Evolutionary conservation across 2,888 invertebrate species (phyloP), one percentile per base, ranked within the genome.

Genomic region (Julus scandinavius): DNA sequence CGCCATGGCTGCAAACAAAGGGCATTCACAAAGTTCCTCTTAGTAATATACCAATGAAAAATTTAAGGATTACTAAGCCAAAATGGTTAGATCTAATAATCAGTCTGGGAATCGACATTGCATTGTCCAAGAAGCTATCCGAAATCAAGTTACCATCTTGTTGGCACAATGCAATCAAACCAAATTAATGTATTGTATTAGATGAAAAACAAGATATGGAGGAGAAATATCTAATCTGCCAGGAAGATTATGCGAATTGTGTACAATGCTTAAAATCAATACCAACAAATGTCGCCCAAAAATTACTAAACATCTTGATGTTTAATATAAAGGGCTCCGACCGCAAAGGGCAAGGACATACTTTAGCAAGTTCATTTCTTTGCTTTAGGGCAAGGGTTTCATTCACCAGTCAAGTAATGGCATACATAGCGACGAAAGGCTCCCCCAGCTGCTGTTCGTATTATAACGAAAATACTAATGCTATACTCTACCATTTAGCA

Each of bases 381-480:
- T 29, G 72, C 72, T 29, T n/a, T 2, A 15, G 80, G 80, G 38
- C 38, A 80, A 20, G 29, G 38, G 38, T 38, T 80, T 80, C 38
- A 20, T 38, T 13, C 38, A 38, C 38, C 38, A 72, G 72, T 20
- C 29, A 72, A 9, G 11, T 29, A 72, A 6, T 3, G 2, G n/a
- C 20, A 20, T 72, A 29, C 9, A 72, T 11, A 38, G 38, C 29
- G 80, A 11, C 15, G 80, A 80, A 80, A 38, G 6, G 38, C 80
- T 38, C 9, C 38, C 80, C 45, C 45, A 45, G 63, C 29, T 29
- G n/a, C 72, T 29, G 7, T 72, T 72, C 72, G 80, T 80, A 80
- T 80, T 80, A 80, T 80, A 80, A 80, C 38, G 80, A 80, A 80
- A 80, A 80, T 80, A 80, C 80, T 80, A 80, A 80, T 80, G 80